A percentile compares a stretch with the other conserved stretches of the same genome.
These are phyloP conservation scores for Tetramorium alpestre DNA, from an alignment of 1,140 invertebrate species.

Conservation along the genomic window DNA sequence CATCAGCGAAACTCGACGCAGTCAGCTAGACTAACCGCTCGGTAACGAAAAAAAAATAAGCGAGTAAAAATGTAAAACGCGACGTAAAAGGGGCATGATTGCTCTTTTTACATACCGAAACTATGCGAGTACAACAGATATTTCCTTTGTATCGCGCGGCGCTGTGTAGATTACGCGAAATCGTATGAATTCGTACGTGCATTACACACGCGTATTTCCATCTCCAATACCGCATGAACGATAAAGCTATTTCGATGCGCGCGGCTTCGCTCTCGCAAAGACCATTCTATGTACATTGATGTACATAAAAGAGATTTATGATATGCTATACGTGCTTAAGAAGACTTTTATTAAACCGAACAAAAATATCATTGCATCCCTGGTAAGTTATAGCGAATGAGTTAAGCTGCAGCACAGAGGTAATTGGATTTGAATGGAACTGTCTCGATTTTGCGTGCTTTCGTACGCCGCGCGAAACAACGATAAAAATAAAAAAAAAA, in stretches of 20 bases:
- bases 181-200: conserved; percentile 15
- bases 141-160: background rate
- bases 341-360: conserved; percentile 46
- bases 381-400: conserved; percentile 22
- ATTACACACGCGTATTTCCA: background rate
- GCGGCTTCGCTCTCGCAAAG: background rate
- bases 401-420: background rate
- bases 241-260: background rate
- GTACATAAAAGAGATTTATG: conserved; percentile 36
- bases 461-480: background rate
- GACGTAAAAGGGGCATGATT: background rate
- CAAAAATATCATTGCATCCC: conserved; percentile 26
- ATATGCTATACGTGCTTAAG: conserved; percentile 25
- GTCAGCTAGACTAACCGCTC: background rate
- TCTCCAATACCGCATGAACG: conserved; percentile 12
- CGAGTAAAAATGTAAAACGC: background rate
- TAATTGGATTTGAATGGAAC: conserved; percentile 37
- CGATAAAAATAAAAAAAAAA: conserved; percentile 43
- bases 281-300: background rate
- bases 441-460: conserved; percentile 1
- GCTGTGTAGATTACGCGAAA: background rate
- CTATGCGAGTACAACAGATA: background rate
- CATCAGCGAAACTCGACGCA: background rate
- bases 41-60: background rate
- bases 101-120: background rate